phyloP scores from a whole-genome alignment of 1,140 invertebrate species.

The Dreissena rostriformis region DNA sequence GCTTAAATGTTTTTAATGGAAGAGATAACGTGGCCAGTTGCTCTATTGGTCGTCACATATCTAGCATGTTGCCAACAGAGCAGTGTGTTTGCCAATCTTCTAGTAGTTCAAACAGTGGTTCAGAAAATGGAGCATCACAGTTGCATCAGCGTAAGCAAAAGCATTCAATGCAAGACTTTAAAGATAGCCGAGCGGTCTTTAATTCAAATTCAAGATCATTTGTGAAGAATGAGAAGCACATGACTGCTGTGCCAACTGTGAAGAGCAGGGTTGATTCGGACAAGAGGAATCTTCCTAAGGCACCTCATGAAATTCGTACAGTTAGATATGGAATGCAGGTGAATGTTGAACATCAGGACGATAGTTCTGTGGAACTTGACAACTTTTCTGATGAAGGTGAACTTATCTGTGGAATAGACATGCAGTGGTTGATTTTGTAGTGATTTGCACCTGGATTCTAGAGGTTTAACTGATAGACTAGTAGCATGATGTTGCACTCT shows the following conservation, averaged over 20 bases:
- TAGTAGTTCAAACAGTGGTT: not conserved
- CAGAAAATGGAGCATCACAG: constrained; percentile 9
- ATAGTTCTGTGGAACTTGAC: too few relatives aligned
- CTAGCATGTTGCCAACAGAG: too few relatives aligned
- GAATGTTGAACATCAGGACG: too few relatives aligned
- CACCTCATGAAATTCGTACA: constrained; percentile 12
- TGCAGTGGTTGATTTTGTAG: too few relatives aligned
- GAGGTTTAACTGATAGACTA: too few relatives aligned
- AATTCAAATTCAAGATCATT: not conserved
- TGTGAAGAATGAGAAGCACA: not conserved
- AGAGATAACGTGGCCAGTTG: too few relatives aligned
- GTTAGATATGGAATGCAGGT: constrained; percentile 21
- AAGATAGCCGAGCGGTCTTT: not conserved
- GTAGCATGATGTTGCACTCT: too few relatives aligned
- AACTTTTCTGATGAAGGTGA: too few relatives aligned
- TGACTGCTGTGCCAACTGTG: constrained; percentile 16
- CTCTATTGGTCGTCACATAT: too few relatives aligned
- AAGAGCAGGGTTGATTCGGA: not conserved
- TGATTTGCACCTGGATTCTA: too few relatives aligned
- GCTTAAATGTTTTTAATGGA: too few relatives aligned
- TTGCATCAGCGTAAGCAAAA: not conserved
- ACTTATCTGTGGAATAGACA: too few relatives aligned
- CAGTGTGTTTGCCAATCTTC: not conserved
- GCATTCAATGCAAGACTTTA: not conserved
- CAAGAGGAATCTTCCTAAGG: constrained; percentile 26